These are phyloP conservation scores for Caenorhabditis sp. DNA, from an alignment of 2,888 invertebrate species.

Conservation along the genomic window DNA sequence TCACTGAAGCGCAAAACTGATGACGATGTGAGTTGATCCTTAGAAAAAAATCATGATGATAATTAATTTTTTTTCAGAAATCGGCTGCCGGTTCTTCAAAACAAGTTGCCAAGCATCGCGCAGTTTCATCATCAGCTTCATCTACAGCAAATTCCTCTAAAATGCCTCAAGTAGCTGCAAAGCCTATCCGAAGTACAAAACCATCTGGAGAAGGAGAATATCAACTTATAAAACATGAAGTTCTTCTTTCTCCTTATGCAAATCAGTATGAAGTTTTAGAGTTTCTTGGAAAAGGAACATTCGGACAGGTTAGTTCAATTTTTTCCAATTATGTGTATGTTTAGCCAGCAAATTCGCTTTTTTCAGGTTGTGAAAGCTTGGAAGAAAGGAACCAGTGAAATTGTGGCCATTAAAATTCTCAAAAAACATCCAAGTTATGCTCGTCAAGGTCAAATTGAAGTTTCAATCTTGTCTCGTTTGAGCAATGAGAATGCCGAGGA, in stretches of 20 bases:
- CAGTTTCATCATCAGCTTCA: constrained; percentile 2
- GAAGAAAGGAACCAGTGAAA: constrained; percentile 99
- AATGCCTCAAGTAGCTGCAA: constrained; percentile 33
- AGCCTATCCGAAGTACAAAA: constrained; percentile 48
- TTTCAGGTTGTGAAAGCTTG: constrained; percentile 95
- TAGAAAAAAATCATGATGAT: neutral
- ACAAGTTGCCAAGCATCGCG: constrained; percentile 3
- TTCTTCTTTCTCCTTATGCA: constrained; percentile 67
- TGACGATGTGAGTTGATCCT: constrained; percentile 27
- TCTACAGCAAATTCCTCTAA: constrained; percentile 18
- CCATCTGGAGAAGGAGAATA: constrained; percentile 67
- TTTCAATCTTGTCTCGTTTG: constrained; percentile 73
- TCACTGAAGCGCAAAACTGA: constrained; percentile 50
- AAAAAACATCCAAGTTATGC: constrained; percentile 99
- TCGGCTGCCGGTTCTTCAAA: constrained; percentile 14
- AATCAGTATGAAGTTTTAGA: constrained; percentile 76
- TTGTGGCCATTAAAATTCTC: constrained; percentile 99
- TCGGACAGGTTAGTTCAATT: constrained; percentile 78
- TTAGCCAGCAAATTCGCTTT: neutral
- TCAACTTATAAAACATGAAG: constrained; percentile 71
- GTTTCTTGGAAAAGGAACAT: constrained; percentile 98
- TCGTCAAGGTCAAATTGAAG: constrained; percentile 98
- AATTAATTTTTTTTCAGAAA: neutral
- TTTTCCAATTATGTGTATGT: neutral
- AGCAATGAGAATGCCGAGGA: constrained; percentile 97